Conservation (phyloP, 1,140 invertebrate genomes). For the Eciton burchellii region DNA sequence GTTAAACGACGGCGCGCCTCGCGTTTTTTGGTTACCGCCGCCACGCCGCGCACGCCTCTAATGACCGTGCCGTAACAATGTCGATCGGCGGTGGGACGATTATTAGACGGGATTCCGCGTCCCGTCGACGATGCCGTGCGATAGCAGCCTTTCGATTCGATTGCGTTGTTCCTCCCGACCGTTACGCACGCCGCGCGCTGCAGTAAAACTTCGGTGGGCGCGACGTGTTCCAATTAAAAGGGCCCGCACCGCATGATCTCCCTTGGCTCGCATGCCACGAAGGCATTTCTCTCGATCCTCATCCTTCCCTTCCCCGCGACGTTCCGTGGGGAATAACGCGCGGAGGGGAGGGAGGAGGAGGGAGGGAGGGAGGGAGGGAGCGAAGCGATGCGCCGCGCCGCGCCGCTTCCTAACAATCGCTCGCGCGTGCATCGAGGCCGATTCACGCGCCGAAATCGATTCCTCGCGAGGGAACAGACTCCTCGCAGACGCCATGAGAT, state of each 20-base stretch:
- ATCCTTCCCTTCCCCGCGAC: conserved; percentile 7
- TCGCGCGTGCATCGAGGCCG: conserved; percentile 40
- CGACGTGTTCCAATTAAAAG: conserved; percentile 46
- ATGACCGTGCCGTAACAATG: conserved; percentile 73
- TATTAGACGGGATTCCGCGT: conserved; percentile 71
- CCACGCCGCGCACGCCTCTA: conserved; percentile 49
- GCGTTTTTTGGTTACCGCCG: conserved; percentile 64
- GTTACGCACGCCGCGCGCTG: conserved; percentile 10
- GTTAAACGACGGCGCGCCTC: conserved; percentile 64
- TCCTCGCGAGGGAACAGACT: conserved; percentile 35
- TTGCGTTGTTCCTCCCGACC: conserved; percentile 65
- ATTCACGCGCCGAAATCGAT: conserved; percentile 19
- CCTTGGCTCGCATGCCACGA: conserved; percentile 12
- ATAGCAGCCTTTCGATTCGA: conserved; percentile 62
- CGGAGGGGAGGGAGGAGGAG: too few species aligned
- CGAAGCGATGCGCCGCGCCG: conserved; percentile 4
- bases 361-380: too few species aligned
- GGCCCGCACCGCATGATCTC: conserved; percentile 36
- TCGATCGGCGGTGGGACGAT: conserved; percentile 69
- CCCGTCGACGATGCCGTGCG: conserved; percentile 57
- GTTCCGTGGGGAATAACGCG: not conserved
- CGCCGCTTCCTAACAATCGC: conserved; percentile 50
- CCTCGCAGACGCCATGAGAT: conserved; percentile 10
- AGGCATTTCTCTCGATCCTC: conserved; percentile 31
- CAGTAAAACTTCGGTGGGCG: conserved; percentile 33